Conservation (phyloP, 1,140 invertebrate species). For the Gyrodactylus salaris region DNA sequence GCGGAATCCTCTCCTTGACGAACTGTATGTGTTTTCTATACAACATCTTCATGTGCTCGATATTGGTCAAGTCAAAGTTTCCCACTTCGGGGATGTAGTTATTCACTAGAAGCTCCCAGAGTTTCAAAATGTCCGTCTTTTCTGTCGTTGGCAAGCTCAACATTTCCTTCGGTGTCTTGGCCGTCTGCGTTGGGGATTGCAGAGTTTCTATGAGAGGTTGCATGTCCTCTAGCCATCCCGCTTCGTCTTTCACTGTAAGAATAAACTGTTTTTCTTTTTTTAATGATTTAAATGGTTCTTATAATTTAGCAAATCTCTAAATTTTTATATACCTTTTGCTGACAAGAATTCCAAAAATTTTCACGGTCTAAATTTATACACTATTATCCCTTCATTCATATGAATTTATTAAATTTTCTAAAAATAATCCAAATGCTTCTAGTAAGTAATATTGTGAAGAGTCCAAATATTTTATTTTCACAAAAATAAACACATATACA, state of each 20-base stretch:
- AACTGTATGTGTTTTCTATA: neutral
- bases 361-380: too few relatives aligned
- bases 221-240: neutral
- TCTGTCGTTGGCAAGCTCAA: neutral
- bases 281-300: too few relatives aligned
- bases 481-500: too few relatives aligned
- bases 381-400: too few relatives aligned
- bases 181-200: neutral
- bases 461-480: too few relatives aligned
- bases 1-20: neutral
- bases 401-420: too few relatives aligned
- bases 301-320: too few relatives aligned
- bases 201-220: neutral
- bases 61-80: neutral
- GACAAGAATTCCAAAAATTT: too few relatives aligned
- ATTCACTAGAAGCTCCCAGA: neutral
- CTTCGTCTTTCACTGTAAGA: neutral
- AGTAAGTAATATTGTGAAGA: too few relatives aligned
- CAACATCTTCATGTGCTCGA: neutral
- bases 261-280: neutral
- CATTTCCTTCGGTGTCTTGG: neutral
- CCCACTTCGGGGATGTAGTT: neutral
- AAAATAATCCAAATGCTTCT: too few relatives aligned
- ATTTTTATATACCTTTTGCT: too few relatives aligned
- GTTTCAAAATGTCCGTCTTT: neutral